Conservation (phyloP, 2,797 vertebrate genomes). For the Peromyscus eremicus region DNA sequence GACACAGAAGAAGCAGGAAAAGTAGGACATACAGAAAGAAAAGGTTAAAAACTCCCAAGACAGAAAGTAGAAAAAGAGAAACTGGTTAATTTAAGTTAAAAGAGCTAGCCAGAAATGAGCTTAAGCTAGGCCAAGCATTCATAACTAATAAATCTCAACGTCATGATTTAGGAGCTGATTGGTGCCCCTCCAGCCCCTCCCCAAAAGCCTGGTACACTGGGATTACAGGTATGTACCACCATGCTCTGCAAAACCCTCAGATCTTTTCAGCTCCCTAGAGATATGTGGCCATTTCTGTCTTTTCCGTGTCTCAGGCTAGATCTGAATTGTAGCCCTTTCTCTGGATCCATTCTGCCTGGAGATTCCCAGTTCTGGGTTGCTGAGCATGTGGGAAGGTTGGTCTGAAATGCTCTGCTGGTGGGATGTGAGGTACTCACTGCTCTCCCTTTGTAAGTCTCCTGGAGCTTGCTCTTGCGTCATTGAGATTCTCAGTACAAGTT, state of each 20-base stretch:
- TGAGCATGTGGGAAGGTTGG: not conserved
- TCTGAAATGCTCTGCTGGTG: not conserved
- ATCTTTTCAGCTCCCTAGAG: not conserved
- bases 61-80: not conserved
- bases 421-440: not conserved
- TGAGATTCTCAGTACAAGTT: constrained; percentile 1
- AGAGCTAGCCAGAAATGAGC: not conserved
- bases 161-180: not conserved
- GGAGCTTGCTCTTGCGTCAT: not conserved
- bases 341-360: not conserved
- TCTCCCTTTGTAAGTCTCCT: not conserved
- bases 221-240: not conserved
- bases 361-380: not conserved
- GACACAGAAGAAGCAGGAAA: not conserved
- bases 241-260: not conserved
- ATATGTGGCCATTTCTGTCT: not conserved
- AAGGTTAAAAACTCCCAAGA: not conserved
- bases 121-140: not conserved
- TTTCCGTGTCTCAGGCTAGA: not conserved
- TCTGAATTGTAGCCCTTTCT: not conserved
- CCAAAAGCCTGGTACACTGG: not conserved
- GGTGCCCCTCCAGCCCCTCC: not conserved
- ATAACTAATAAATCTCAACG: not conserved
- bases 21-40: not conserved
- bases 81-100: not conserved